Evolutionary conservation across 2,113 vertebrate species (phyloP), one percentile per base, ranked within the genome.

Genomic region (Aplodontia rufa): DNA sequence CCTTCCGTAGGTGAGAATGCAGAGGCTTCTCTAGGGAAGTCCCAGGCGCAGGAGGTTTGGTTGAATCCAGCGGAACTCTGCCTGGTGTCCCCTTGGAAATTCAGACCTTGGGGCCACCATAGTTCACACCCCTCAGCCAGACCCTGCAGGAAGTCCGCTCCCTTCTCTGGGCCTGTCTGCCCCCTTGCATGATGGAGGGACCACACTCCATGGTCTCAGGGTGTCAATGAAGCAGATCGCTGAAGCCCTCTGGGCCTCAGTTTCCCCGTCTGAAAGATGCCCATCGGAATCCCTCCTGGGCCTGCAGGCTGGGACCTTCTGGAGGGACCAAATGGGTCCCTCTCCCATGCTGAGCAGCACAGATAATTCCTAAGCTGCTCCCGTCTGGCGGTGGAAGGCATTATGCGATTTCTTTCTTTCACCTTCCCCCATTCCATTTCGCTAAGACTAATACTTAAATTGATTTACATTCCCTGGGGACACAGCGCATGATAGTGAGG

Each of bases 401-500:
- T 96, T 95, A 91, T 93, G 91, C 1, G 68, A 94, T 95, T 92
- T 92, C 89, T 91, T 95, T 96, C 93, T 93, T 79, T 93, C 96
- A 95, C 95, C 97, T 97, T 96, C 96, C 95, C 96, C 97, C 94
- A 97, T 94, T 97, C 95, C 96, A 97, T 97, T 94, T 97, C 91
- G 24, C 97, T 94, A 94, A 97, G 97, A 97, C 97, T 97, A 97
- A 97, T 97, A 97, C 97, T 96, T 97, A 97, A 97, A 97, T 97
- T 97, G 97, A 97, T 97, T 97, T 97, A 97, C 96, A 97, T 97
- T 97, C 97, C 97, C 97, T 0, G 91, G 96, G 97, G 97, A 97
- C 74, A 30, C 82, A 26, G 91, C 2, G 0, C 93, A 45, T 79
- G 95, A 64, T 76, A 86, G 95, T 4, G 93, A 97, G 93, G 69